Conservation (phyloP, 1,140 invertebrate genomes). For the Drosophila elegans region DNA sequence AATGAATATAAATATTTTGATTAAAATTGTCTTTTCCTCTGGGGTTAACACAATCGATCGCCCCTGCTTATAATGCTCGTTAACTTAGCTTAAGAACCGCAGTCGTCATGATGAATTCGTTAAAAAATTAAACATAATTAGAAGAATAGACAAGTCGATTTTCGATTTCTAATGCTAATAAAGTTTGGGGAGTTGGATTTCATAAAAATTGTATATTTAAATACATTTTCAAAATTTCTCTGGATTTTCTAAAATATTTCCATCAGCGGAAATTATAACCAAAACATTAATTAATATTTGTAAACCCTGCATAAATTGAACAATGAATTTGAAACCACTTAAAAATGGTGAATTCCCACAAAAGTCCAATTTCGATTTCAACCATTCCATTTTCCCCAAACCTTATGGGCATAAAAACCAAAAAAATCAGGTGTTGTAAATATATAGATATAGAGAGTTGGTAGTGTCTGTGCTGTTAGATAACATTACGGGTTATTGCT, state of each 20-base stretch:
- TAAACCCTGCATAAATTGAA: too few relatives aligned
- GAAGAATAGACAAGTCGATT: conserved; percentile 30
- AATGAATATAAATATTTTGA: conserved; percentile 70
- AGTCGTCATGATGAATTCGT: conserved; percentile 53
- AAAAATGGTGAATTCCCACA: too few relatives aligned
- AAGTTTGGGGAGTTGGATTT: not conserved
- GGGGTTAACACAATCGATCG: conserved; percentile 37
- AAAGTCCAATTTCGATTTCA: not conserved
- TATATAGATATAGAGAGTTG: conserved; percentile 23
- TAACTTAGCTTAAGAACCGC: conserved; percentile 73
- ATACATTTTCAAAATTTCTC: too few relatives aligned
- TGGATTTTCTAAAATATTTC: not conserved
- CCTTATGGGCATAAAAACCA: not conserved
- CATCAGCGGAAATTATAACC: too few relatives aligned
- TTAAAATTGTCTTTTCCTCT: conserved; percentile 58
- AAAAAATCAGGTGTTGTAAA: not conserved
- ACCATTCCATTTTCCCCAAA: conserved; percentile 3
- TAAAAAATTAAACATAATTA: conserved; percentile 33
- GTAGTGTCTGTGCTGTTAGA: conserved; percentile 65
- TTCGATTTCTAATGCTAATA: conserved; percentile 2
- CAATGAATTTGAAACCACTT: too few relatives aligned
- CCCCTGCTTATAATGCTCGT: conserved; percentile 41
- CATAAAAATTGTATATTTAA: too few relatives aligned
- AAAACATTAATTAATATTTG: too few relatives aligned
- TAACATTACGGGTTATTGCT: conserved; percentile 64